A percentile compares a stretch with the other conserved stretches of the same genome.
Evolutionary conservation across 23 tunicate species (phyloP).

Genomic region (Ascidia mentula): DNA sequence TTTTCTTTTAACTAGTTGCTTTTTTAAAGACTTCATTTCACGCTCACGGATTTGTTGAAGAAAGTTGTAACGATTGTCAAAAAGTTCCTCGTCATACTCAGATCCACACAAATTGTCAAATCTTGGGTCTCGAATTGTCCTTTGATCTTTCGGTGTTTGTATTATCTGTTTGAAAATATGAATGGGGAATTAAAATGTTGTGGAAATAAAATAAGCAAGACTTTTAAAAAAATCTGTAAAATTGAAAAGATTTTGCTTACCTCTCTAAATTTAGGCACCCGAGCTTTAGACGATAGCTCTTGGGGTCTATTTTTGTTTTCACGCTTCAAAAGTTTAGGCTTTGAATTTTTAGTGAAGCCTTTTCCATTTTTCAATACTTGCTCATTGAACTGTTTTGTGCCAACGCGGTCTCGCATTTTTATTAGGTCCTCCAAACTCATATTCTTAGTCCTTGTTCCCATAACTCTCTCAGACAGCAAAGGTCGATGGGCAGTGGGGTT

Average conservation of each 20-base stretch:
- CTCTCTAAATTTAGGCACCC: slow-evolving; percentile 36
- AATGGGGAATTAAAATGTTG: background rate
- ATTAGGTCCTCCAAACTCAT: slow-evolving; percentile 29
- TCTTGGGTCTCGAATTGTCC: slow-evolving; percentile 66
- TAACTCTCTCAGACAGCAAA: background rate
- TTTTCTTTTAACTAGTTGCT: slow-evolving; percentile 20
- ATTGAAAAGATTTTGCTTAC: background rate
- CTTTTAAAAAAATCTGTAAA: background rate
- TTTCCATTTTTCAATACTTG: slow-evolving; percentile 14
- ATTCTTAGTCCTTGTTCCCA: background rate
- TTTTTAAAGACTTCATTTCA: slow-evolving; percentile 40
- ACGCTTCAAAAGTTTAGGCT: slow-evolving; percentile 25
- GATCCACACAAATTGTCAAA: slow-evolving; percentile 90
- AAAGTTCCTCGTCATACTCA: slow-evolving; percentile 65
- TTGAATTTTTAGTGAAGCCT: background rate
- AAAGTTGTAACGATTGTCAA: slow-evolving; percentile 59
- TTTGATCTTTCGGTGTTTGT: background rate
- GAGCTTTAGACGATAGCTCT: slow-evolving; percentile 63
- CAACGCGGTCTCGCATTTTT: slow-evolving; percentile 37
- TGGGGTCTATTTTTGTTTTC: slow-evolving; percentile 65
- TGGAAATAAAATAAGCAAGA: background rate
- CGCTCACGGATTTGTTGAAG: slow-evolving; percentile 49
- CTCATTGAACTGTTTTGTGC: slow-evolving; percentile 32
- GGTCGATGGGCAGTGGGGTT: background rate
- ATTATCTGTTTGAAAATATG: background rate